Percentiles rank a stretch among this genome's conserved stretches.
Evolutionary conservation across 1,140 invertebrate genomes (phyloP).

Genomic region (Atta texana): DNA sequence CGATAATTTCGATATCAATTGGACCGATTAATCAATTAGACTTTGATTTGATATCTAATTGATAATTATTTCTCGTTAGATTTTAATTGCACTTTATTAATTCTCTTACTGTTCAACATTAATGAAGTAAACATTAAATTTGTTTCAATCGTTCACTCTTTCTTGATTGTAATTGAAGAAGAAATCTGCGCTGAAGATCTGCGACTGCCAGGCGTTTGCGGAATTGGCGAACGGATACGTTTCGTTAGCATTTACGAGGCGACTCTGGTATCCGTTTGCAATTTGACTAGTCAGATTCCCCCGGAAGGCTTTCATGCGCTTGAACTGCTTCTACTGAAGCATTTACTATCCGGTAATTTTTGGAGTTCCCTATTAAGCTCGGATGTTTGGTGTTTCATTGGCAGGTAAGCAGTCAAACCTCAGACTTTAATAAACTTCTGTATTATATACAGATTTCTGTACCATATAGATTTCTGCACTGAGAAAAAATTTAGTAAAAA

Average conservation of each 20-base stretch:
- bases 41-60: too few relatives aligned
- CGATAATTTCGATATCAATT: too few relatives aligned
- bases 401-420: constrained; percentile 71
- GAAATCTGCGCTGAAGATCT: constrained; percentile 74
- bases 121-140: too few relatives aligned
- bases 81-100: neutral
- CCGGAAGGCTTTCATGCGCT: constrained; percentile 73
- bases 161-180: constrained; percentile 63
- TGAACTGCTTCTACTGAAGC: constrained; percentile 78
- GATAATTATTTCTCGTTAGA: too few relatives aligned
- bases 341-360: constrained; percentile 78
- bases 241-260: constrained; percentile 77
- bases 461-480: neutral
- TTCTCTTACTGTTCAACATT: neutral
- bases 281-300: constrained; percentile 74
- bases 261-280: constrained; percentile 75
- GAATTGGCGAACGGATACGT: constrained; percentile 58
- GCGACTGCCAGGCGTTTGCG: constrained; percentile 44
- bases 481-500: too few relatives aligned
- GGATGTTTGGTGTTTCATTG: constrained; percentile 82
- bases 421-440: neutral
- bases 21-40: too few relatives aligned
- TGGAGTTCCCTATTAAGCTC: constrained; percentile 79
- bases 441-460: neutral
- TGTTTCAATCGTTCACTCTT: neutral